Evolutionary conservation across 2,888 invertebrate genomes (phyloP), one percentile per base, ranked within the genome.

Genomic region (Cataglyphis albicans): DNA sequence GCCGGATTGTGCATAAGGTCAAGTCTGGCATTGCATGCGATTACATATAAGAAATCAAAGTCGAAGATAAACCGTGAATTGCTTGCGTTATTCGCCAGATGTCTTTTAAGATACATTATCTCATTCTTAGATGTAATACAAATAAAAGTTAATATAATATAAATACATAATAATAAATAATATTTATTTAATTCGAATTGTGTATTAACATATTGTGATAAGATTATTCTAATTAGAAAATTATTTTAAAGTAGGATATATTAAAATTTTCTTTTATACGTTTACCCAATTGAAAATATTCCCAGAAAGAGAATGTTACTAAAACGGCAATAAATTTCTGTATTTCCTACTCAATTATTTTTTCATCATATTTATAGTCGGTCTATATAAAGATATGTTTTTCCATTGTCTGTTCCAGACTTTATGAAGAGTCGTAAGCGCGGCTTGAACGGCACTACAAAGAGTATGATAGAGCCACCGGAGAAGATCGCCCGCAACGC

Each of bases 401-500:
- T 74, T 86, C 88, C 92, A 94, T 95, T 88, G 90, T 91, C 89
- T 93, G 93, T 90, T 96, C 52, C 96, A 97, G 97, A 97, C 95
- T 97, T 95, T 95, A 95, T 97, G 96, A 96, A 96, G 93, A 96
- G 96, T 83, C 96, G 96, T 94, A 97, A 97, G 94, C 96, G 96
- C 93, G 93, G 95, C 93, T 94, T 96, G 88, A 95, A 93, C 92
- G 91, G 93, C 88, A 95, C 95, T 88, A 95, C 96, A 93, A 93
- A 93, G 89, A 92, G 90, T 84, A 90, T 93, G 89, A 91, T 94
- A 87, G 95, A 95, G 85, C 94, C 95, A 87, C 94, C 95, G 88
- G 93, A 94, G 90, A 95, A 95, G 91, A 93, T 95, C 70, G 87
- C 94, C 72, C 95, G 95, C 90, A 94, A 94, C 89, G 92, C 94